phyloP scores from a whole-genome alignment of 2,888 invertebrate genomes.

The Aphodius granarius region DNA sequence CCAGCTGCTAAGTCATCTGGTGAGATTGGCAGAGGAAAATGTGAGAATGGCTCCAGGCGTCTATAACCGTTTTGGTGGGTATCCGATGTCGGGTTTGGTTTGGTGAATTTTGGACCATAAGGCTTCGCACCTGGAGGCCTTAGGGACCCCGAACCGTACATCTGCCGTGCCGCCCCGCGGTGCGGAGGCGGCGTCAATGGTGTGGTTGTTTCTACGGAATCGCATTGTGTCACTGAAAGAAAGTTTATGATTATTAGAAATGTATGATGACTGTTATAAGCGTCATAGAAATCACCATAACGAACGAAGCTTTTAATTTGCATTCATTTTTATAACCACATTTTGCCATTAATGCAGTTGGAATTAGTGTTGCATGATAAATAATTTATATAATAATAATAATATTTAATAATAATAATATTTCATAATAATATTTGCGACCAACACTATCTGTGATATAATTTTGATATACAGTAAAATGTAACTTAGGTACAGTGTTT shows the following conservation, averaged over 20 bases:
- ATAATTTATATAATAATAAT: too few relatives aligned
- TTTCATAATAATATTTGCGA: too few relatives aligned
- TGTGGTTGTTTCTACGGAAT: conserved; percentile 23
- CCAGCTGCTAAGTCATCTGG: conserved; percentile 9
- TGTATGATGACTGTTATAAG: too few relatives aligned
- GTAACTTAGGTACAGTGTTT: neutral
- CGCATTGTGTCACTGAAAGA: conserved; percentile 15
- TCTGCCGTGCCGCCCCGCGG: conserved; percentile 59
- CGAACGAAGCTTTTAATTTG: too few relatives aligned
- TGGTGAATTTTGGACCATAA: conserved; percentile 30
- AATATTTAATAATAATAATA: too few relatives aligned
- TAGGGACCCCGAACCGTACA: conserved; percentile 60
- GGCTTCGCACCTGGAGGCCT: conserved; percentile 55
- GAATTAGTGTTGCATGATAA: too few relatives aligned
- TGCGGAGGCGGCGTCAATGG: conserved; percentile 47
- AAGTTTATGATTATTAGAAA: neutral
- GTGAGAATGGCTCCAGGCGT: neutral
- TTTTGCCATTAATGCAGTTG: too few relatives aligned
- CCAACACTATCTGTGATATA: too few relatives aligned
- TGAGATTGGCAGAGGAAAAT: conserved; percentile 21
- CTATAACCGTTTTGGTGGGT: conserved; percentile 10
- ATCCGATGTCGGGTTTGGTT: conserved; percentile 4
- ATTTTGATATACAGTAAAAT: too few relatives aligned
- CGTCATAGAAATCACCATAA: too few relatives aligned
- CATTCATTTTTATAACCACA: too few relatives aligned